phyloP scores from a whole-genome alignment of 2,113 vertebrate genomes.

The Pteronura brasiliensis region DNA sequence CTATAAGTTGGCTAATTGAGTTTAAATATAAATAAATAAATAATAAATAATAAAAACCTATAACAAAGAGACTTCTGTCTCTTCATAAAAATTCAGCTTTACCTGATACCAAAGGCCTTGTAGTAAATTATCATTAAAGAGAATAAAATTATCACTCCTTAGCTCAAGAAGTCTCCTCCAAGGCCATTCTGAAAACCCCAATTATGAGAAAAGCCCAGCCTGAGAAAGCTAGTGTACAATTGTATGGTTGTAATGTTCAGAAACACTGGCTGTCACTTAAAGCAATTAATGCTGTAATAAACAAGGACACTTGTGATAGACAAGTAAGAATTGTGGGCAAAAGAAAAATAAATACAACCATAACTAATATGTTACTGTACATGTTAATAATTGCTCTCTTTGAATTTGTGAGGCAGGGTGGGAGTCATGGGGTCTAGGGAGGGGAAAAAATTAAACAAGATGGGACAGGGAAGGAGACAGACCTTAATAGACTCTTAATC shows the following conservation, averaged over 20 bases:
- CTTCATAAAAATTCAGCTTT: neutral
- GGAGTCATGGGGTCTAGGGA: too few species aligned
- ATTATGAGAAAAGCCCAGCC: neutral
- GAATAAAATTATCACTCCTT: neutral
- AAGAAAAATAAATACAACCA: neutral
- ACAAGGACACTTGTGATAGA: neutral
- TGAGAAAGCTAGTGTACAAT: neutral
- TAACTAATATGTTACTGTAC: slow-evolving; percentile 1
- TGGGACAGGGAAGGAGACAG: too few species aligned
- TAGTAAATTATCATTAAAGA: neutral
- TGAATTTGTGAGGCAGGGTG: neutral
- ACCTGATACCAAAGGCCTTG: neutral
- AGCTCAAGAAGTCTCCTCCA: neutral
- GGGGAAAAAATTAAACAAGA: too few species aligned
- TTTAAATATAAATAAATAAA: neutral
- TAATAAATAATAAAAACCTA: neutral
- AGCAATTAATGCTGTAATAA: neutral
- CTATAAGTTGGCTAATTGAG: too few species aligned
- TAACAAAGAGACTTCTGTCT: neutral
- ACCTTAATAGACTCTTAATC: too few species aligned
- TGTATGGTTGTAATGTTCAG: neutral
- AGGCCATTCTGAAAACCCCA: neutral
- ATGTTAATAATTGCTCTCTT: neutral
- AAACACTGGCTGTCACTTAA: neutral
- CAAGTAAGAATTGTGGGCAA: neutral